These are phyloP conservation scores for Bursaphelenchus mucronatus DNA, from an alignment of 1,140 invertebrate species.

Conservation along the genomic window DNA sequence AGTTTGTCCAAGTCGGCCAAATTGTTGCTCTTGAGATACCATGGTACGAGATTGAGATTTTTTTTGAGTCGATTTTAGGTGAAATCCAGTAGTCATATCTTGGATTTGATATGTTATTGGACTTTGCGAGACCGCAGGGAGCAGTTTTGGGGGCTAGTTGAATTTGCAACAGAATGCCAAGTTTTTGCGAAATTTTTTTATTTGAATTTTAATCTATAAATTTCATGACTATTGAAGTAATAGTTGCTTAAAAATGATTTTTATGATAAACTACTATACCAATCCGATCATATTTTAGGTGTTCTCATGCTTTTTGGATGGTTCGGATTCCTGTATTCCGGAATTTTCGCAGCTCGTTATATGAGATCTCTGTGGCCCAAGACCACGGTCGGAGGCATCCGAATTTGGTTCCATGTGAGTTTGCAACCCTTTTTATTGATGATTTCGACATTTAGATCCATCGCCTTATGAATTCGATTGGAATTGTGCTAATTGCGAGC, in stretches of 20 bases:
- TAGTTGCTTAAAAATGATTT: too few species aligned
- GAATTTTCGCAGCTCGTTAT: slow-evolving; percentile 38
- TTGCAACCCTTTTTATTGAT: slow-evolving; percentile 1
- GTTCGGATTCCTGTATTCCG: slow-evolving; percentile 28
- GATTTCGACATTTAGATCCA: slow-evolving; percentile 34
- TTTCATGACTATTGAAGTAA: too few species aligned
- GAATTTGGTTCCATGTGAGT: slow-evolving; percentile 43
- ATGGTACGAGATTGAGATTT: background rate
- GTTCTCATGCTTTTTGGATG: slow-evolving; percentile 43
- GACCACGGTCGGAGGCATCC: slow-evolving; percentile 29
- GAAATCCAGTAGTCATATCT: background rate
- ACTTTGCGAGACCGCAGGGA: too few species aligned
- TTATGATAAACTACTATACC: too few species aligned
- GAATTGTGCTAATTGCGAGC: slow-evolving; percentile 33
- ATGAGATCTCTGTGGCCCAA: slow-evolving; percentile 38
- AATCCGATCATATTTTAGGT: slow-evolving; percentile 15
- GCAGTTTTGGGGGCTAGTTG: too few species aligned
- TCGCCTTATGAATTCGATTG: slow-evolving; percentile 34
- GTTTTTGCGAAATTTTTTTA: too few species aligned
- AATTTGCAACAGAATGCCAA: too few species aligned
- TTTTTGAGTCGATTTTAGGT: background rate
- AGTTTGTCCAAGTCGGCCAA: background rate
- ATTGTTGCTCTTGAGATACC: slow-evolving; percentile 7
- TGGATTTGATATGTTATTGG: background rate
- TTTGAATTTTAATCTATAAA: too few species aligned